phyloP scores from a whole-genome alignment of 2,797 vertebrate species.

The Tarsius wallacei region DNA sequence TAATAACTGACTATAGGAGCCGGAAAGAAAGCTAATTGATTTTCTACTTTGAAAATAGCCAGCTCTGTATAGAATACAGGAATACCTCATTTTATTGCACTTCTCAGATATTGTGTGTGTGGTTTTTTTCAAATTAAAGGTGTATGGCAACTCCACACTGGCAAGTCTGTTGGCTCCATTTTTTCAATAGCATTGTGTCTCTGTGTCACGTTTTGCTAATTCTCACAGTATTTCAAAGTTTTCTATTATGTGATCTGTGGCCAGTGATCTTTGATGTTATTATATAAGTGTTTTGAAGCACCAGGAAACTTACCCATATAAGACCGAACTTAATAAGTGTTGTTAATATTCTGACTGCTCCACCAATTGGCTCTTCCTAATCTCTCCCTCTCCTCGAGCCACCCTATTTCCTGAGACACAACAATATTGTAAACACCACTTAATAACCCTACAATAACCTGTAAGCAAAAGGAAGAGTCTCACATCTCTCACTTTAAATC shows the following conservation, averaged over 20 bases:
- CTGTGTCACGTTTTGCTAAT: background rate
- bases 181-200: background rate
- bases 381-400: background rate
- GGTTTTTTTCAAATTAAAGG: background rate
- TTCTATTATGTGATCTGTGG: background rate
- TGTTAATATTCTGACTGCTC: background rate
- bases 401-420: background rate
- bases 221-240: background rate
- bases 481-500: background rate
- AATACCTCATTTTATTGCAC: background rate
- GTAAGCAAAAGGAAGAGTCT: background rate
- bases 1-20: background rate
- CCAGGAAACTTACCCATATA: background rate
- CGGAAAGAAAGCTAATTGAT: background rate
- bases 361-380: background rate
- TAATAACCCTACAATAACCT: background rate
- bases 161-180: background rate
- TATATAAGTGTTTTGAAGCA: background rate
- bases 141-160: too few species aligned
- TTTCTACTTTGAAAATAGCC: background rate
- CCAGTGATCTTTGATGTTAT: background rate
- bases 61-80: rapidly evolving
- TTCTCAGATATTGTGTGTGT: background rate
- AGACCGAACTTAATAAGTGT: background rate
- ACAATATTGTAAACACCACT: background rate